Conservation (phyloP, 2,113 vertebrate genomes). For the Hydropotes inermis region DNA sequence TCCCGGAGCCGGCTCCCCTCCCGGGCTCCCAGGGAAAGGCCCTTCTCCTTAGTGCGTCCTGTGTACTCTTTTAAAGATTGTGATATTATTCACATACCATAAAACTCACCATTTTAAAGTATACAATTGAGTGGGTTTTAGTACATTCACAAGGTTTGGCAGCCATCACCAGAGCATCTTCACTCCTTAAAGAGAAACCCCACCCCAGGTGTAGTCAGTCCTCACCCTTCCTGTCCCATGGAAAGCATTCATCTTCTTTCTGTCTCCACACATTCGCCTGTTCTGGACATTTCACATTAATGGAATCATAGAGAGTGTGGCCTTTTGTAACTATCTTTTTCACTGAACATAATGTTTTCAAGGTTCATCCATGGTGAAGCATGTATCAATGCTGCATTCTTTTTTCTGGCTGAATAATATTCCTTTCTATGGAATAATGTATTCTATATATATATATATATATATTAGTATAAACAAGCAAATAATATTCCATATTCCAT, state of each 20-base stretch:
- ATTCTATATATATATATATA: neutral
- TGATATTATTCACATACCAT: neutral
- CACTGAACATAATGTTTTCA: neutral
- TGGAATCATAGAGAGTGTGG: too few relatives aligned
- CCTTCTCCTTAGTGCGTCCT: neutral
- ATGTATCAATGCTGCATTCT: neutral
- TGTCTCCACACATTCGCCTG: too few relatives aligned
- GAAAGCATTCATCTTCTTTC: neutral
- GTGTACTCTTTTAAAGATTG: neutral
- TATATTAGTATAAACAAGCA: neutral
- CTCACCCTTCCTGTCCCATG: neutral
- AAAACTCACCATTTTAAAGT: neutral
- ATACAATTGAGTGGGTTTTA: neutral
- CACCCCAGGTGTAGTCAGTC: fast-evolving
- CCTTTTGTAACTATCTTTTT: neutral
- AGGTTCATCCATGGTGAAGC: neutral
- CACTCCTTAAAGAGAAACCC: neutral
- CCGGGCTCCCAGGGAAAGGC: fast-evolving
- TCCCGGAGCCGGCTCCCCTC: fast-evolving
- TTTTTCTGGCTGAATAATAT: neutral
- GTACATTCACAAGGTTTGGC: too few relatives aligned
- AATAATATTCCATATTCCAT: neutral
- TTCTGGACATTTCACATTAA: too few relatives aligned
- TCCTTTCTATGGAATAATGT: neutral
- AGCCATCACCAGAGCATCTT: neutral